Conservation (phyloP, 2,113 vertebrate species). For the Microtus oregoni region DNA sequence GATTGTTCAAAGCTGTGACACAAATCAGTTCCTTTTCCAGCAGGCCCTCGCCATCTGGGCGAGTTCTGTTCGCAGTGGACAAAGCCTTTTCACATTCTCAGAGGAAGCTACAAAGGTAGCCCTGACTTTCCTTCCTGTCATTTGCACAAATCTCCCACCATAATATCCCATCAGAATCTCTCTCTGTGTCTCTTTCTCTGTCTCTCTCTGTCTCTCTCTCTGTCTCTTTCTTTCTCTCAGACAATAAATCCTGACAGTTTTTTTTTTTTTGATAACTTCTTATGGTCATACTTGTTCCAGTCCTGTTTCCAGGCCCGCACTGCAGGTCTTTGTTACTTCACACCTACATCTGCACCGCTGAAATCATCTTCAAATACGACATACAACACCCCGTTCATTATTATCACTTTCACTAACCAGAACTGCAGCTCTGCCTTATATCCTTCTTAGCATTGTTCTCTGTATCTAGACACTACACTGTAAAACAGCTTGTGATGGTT, state of each 20-base stretch:
- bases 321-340: neutral
- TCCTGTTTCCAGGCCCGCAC: neutral
- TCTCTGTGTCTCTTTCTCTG: too few species aligned
- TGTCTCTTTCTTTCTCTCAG: too few species aligned
- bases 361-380: neutral
- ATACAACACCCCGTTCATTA: neutral
- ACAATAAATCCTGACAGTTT: neutral
- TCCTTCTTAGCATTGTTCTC: neutral
- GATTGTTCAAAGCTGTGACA: conserved; percentile 48
- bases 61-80: conserved; percentile 37
- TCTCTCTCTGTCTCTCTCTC: too few species aligned
- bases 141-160: neutral
- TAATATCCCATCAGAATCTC: neutral
- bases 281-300: neutral
- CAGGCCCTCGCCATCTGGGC: conserved; percentile 11
- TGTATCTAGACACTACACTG: neutral
- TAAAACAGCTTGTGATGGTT: neutral
- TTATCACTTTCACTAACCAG: neutral
- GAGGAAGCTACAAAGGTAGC: conserved; percentile 12
- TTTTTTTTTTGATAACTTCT: neutral
- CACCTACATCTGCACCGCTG: neutral
- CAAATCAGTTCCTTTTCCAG: conserved; percentile 14
- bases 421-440: neutral
- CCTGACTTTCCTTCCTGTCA: neutral
- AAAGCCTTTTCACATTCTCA: conserved; percentile 53